phyloP scores from a whole-genome alignment of 2,113 vertebrate genomes.

The Micronycteris hirsuta region DNA sequence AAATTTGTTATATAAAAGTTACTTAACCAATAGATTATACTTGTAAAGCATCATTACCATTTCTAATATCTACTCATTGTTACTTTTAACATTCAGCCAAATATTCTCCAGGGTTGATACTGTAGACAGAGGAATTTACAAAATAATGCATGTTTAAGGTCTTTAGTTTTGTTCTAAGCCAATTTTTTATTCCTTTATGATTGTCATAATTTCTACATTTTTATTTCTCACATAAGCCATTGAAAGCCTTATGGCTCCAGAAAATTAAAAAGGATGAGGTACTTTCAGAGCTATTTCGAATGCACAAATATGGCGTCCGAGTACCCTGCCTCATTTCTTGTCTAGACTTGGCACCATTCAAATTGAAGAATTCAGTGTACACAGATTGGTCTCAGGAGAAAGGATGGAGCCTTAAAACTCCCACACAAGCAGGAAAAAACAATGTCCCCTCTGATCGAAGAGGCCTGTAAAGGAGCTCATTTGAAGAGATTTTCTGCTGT shows the following conservation, averaged over 20 bases:
- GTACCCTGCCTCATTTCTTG: conserved; percentile 16
- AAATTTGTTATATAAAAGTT: background rate
- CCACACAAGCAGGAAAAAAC: background rate
- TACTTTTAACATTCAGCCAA: background rate
- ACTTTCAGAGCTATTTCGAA: conserved; percentile 19
- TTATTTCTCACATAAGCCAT: conserved; percentile 16
- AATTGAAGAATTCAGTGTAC: conserved; percentile 1
- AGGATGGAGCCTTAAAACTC: background rate
- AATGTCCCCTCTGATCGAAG: background rate
- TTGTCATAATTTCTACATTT: conserved; percentile 36
- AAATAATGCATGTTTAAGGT: background rate
- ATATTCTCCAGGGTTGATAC: background rate
- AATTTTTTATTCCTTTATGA: background rate
- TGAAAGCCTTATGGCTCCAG: conserved; percentile 6
- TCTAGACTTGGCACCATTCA: conserved; percentile 22
- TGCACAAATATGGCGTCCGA: background rate
- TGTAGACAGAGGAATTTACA: background rate
- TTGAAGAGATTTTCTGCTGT: conserved; percentile 44
- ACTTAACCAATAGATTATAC: background rate
- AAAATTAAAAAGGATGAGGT: conserved; percentile 16
- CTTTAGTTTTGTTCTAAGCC: conserved; percentile 8
- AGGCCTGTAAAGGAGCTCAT: background rate
- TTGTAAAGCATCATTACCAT: background rate
- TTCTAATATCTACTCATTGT: background rate
- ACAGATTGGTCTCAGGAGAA: background rate